Conservation (phyloP, 1,140 invertebrate species). For the Drosophila simulans region DNA sequence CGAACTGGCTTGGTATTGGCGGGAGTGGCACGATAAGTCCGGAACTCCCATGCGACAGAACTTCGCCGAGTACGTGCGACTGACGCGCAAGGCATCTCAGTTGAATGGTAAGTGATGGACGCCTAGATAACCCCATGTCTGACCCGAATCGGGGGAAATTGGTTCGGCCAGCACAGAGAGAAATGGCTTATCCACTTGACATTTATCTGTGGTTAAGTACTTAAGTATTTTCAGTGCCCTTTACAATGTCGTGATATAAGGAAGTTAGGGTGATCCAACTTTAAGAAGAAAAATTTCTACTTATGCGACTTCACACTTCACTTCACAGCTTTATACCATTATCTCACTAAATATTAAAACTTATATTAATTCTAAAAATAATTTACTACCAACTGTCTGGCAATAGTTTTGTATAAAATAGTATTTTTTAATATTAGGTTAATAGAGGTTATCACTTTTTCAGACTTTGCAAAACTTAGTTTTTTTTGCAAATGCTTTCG, state of each 20-base stretch:
- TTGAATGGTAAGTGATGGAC: constrained; percentile 89
- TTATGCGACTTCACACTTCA: too few relatives aligned
- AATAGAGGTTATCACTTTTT: not conserved
- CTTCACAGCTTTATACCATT: too few relatives aligned
- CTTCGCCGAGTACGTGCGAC: constrained; percentile 89
- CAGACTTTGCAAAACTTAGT: not conserved
- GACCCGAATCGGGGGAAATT: not conserved
- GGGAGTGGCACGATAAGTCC: constrained; percentile 89
- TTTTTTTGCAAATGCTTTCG: not conserved
- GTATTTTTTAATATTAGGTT: constrained; percentile 6
- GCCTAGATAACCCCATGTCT: constrained; percentile 21
- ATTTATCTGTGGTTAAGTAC: not conserved
- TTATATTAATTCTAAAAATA: constrained; percentile 12
- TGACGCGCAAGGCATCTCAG: constrained; percentile 92
- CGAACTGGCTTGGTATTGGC: constrained; percentile 91
- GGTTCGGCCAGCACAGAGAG: not conserved
- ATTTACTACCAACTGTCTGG: not conserved
- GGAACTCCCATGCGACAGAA: constrained; percentile 89
- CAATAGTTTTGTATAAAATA: constrained; percentile 16
- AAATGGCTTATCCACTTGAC: not conserved
- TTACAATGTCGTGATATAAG: too few relatives aligned
- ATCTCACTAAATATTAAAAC: too few relatives aligned
- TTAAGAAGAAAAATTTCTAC: too few relatives aligned
- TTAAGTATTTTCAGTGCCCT: too few relatives aligned
- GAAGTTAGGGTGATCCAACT: too few relatives aligned